Evolutionary conservation across 2,888 invertebrate genomes (phyloP), one percentile per base, ranked within the genome.

Genomic region (Smittia aterrima): DNA sequence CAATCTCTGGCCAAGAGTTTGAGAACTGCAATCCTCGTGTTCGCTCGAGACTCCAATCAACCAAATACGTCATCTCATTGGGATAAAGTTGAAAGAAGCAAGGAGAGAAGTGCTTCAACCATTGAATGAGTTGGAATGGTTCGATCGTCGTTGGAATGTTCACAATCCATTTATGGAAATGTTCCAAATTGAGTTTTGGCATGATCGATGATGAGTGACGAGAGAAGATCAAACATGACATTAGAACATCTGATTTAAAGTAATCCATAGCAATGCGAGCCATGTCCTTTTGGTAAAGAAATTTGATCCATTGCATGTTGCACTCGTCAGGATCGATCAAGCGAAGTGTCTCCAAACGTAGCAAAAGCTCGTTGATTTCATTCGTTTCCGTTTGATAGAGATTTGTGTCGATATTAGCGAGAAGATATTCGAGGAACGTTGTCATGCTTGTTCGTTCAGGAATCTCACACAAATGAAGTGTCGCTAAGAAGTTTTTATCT

Each of bases 1-100:
- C 83, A 76, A 83, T 81, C 40, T 81, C 81, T 2, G 83, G 83
- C 83, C 83, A 83, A 77, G 80, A 79, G 11, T 80, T 79, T 2
- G 80, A 79, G 67, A 79, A 81, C 77, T 83, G 83, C 18, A 83
- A 75, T 7, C 80, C 79, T 20, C 80, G 78, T 1, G 80, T 81
- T 76, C 81, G 80, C 70, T 80, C 78, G 75, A 82, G 80, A 75
- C 81, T 80, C 83, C 83, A 83, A 40, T 82, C 81, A 1, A 82
- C 80, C 9, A 83, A 77, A 1, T 76, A 78, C 0, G 80, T 79
- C 80, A 82, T 82, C 16, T 81, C 77, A 41, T 79, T 78, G 0
- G 83, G 82, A 79, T 82, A 80, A 0, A 78, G 79, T 76, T 81
- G 80, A 68, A 80, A 78, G 20, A 83, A 78, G 75, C 79, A 78